Evolutionary conservation across 2,113 vertebrate species (phyloP), one percentile per base, ranked within the genome.

Genomic region (Lutjanus erythropterus): DNA sequence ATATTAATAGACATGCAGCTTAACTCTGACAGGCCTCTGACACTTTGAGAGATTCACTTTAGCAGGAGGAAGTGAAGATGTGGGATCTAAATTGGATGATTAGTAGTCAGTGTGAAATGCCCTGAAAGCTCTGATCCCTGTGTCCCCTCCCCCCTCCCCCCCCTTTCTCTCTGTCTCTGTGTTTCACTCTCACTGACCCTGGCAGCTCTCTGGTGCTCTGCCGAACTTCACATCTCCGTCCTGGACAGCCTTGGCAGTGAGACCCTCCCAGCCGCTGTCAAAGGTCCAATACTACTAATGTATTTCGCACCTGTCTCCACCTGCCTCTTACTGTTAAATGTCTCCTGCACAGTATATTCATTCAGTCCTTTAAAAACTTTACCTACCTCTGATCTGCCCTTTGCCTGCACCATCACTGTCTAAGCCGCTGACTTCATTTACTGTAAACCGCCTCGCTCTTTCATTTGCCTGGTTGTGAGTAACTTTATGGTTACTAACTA

Each of bases 1-100:
- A 91, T 93, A 92, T 92, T 89, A 93, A 92, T 88, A 81, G 89
- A 91, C 84, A 80, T 65, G 77, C 83, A 88, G 86, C 89, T 92
- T 90, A 87, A 88, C 74, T 85, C 80, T 92, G 89, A 91, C 87
- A 91, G 88, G 81, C 66, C 73, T 69, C 75, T 88, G 89, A 91
- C 87, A 90, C 88, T 77, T 79, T 73, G 66, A 83, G 77, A 88
- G 77, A 90, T 89, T 88, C 85, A 69, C 81, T 92, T 92, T 88
- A 86, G 80, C 81, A 65, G 75, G n/a, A 55, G 78, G 76, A 83
- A 82, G 79, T 56, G 62, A 89, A 91, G 88, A 92, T 83, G 85
- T 88, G 75, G 46, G 77, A 89, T 91, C 86, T 92, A 75, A 90
- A 92, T 83, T 86, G 87, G 85, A 86, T 87, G 85, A 92, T 93